Base-by-base conservation (phyloP, 2,113 vertebrate genomes). In the Engystomops pustulosus region DNA sequence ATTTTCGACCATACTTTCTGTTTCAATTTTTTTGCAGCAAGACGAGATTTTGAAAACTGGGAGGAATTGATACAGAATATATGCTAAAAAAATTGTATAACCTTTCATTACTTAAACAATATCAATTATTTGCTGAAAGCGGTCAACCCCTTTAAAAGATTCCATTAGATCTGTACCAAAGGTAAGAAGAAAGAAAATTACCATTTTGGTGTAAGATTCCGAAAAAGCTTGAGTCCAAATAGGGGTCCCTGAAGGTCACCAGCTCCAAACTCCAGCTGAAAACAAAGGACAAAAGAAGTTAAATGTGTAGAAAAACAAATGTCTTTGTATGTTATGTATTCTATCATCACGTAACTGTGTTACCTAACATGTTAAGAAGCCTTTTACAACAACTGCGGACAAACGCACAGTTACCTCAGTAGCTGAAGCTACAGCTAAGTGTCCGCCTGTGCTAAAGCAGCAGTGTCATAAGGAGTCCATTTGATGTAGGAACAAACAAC, bases 171-270 rank as follows among this genome's bases (percentile, higher is more conserved):
- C 47, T 41, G 38, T 41, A 41, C 38, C 38, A 4, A 41, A 41
- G n/a, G 38, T 41, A 14, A 14, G 2, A 18, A 68, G 3, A 68
- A 68, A n/a, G 4, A n/a, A 4, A 79, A 94, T 88, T 93, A 98
- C 98, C 94, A 98, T 93, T 95, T 94, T 32, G 95, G 92, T 1
- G 98, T 98, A 88, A 99, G 93, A 84, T 99, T 99, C 62, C 97
- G 96, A 89, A 99, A 99, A 85, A 98, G 91, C 91, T 99, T 99
- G 87, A 98, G 86, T 70, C 97, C 97, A 4, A 99, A 89, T 9
- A 98, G 92, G 79, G 98, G 98, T 18, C 98, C 97, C 0, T 99
- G 96, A 60, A 97, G 93, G 87, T 99, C 94, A 91, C 98, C 98
- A 0, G 96, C 97, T 89, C 95, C 97, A 27, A 99, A 92, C 89